Conservation (phyloP, 2,888 invertebrate genomes). For the Microctonus aethiopoides region DNA sequence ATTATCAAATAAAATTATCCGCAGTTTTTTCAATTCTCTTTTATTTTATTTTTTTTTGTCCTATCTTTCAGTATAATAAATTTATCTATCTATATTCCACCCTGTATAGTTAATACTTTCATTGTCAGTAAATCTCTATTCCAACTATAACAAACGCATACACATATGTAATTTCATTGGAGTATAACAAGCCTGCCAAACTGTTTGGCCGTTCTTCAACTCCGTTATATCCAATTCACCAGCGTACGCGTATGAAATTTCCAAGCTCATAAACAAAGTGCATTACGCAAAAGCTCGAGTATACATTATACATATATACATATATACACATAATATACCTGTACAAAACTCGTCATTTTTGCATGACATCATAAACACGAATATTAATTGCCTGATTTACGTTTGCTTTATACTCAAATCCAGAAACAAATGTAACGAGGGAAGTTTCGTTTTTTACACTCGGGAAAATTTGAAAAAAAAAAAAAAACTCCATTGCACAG, state of each 20-base stretch:
- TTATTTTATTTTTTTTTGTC: too few relatives aligned
- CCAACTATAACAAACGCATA: neutral
- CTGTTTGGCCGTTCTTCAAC: neutral
- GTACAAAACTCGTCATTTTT: neutral
- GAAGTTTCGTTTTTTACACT: neutral
- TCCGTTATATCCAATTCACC: neutral
- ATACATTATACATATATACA: neutral
- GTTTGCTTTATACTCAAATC: neutral
- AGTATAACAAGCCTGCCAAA: neutral
- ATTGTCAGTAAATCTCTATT: neutral
- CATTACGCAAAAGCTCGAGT: neutral
- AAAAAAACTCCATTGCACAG: too few relatives aligned
- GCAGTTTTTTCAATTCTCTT: too few relatives aligned
- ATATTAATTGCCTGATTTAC: constrained; percentile 23
- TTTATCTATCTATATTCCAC: neutral
- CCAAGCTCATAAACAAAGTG: neutral
- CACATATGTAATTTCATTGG: neutral
- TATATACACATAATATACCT: neutral
- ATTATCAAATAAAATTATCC: too few relatives aligned
- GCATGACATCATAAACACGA: neutral
- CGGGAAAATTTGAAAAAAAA: too few relatives aligned
- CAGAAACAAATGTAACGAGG: neutral
- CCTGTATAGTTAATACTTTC: neutral
- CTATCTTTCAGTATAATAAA: too few relatives aligned
- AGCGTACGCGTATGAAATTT: neutral